These are phyloP conservation scores for Neomonachus schauinslandi DNA, from an alignment of 2,113 vertebrate species.

Conservation along the genomic window DNA sequence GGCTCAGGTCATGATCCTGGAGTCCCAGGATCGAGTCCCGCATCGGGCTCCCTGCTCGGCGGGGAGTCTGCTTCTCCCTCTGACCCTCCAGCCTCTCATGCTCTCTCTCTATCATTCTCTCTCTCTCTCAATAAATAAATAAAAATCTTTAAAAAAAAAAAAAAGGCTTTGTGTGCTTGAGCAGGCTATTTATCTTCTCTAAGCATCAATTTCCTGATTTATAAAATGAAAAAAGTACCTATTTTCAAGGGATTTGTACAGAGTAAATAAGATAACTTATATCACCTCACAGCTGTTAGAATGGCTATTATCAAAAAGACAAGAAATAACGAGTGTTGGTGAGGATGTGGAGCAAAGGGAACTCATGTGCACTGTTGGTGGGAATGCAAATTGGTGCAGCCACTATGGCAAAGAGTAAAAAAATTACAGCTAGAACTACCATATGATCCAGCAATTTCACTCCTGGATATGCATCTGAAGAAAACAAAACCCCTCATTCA, in stretches of 20 bases:
- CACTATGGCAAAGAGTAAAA: not conserved
- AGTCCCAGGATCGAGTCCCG: too few relatives aligned
- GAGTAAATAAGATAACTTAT: not conserved
- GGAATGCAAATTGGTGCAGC: not conserved
- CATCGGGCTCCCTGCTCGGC: too few relatives aligned
- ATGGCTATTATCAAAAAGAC: not conserved
- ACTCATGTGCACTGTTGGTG: not conserved
- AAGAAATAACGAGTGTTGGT: not conserved
- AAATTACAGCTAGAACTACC: not conserved
- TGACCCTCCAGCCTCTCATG: too few relatives aligned
- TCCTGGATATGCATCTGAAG: not conserved
- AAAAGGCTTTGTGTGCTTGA: not conserved
- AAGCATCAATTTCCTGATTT: not conserved
- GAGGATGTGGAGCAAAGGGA: not conserved
- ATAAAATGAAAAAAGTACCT: not conserved
- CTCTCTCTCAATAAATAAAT: too few relatives aligned
- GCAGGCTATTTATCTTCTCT: not conserved
- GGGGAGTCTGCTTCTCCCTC: too few relatives aligned
- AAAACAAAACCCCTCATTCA: not conserved
- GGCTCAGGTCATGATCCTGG: too few relatives aligned
- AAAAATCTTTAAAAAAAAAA: not conserved
- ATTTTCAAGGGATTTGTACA: not conserved
- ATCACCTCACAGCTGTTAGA: not conserved
- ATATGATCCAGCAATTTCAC: not conserved
- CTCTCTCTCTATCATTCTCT: too few relatives aligned